Base-by-base conservation (phyloP, 2,113 vertebrate genomes). In the Megaleporinus macrocephalus region DNA sequence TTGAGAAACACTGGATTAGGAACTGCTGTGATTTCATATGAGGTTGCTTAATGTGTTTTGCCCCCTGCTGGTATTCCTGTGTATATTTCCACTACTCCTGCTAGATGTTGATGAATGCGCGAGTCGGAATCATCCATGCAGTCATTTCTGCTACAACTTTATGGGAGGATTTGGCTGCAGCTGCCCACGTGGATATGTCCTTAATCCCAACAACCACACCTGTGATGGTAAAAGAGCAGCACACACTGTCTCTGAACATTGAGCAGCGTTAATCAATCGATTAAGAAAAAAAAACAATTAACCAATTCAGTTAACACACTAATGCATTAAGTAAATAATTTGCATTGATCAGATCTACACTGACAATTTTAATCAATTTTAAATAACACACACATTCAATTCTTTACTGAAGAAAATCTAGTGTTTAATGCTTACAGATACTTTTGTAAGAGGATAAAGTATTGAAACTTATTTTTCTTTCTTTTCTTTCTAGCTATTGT, bases 401-500 rank as follows among this genome's bases (percentile, higher is more conserved):
- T n/a, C n/a, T n/a, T n/a, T n/a, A n/a, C n/a, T n/a, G n/a, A n/a
- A n/a, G n/a, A n/a, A n/a, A n/a, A n/a, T n/a, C n/a, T n/a, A n/a
- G 1, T 16, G 9, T 16, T 51, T 2, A 51, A 51, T 16, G 10
- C 49, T 2, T 51, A 9, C 41, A 44, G 41, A 11, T 15, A 18
- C 9, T 16, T 51, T 14, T 12, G 1, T 49, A 18, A 20, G n/a
- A 22, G 18, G 18, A 9, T 30, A 1, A 30, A 73, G n/a, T 73
- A 55, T 55, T 74, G 15, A 7, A n/a, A 20, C 1, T 2, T 22
- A 1, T 49, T 73, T 79, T n/a, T 82, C 73, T 33, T 53, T 62
- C 55, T 78, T 30, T 53, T 62, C 51, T 13, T 75, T 88, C 51
- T 74, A 94, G 93, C 91, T 80, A 86, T 91, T 71, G 88, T 92